A percentile compares a stretch with the other conserved stretches of the same genome.
Conservation (phyloP, 2,888 invertebrate genomes). For the Tetragonisca angustula region DNA sequence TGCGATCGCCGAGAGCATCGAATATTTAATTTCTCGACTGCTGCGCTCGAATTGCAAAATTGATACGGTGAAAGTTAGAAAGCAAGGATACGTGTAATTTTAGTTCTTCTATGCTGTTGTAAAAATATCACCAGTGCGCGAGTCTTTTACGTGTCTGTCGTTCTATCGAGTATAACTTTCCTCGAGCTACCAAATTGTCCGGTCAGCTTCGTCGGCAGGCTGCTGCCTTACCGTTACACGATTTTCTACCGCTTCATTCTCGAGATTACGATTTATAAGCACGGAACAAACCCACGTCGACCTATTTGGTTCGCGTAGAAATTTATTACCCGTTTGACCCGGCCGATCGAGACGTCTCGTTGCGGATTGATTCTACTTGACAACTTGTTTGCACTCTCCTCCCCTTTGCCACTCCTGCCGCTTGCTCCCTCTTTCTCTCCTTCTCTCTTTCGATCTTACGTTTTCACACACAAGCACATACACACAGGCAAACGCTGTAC, state of each 20-base stretch:
- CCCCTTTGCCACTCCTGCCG: constrained; percentile 13
- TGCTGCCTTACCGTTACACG: constrained; percentile 66
- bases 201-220: constrained; percentile 20
- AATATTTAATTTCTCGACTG: not conserved
- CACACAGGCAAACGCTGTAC: not conserved
- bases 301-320: constrained; percentile 62
- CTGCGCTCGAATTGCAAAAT: not conserved
- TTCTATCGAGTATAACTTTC: not conserved
- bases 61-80: constrained; percentile 3
- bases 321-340: constrained; percentile 69
- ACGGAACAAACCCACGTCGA: constrained; percentile 54
- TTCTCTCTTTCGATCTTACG: not conserved
- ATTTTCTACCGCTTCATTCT: constrained; percentile 56
- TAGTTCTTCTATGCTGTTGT: not conserved
- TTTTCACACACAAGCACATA: not conserved
- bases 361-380: constrained; percentile 61
- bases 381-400: constrained; percentile 67
- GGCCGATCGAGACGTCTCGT: constrained; percentile 59
- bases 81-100: not conserved
- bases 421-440: not conserved
- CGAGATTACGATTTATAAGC: constrained; percentile 66
- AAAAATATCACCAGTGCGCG: not conserved
- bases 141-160: not conserved
- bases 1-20: not conserved
- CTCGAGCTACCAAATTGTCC: constrained; percentile 45